Base-by-base conservation (phyloP, 2,888 invertebrate genomes). In the Hypena proboscidalis region DNA sequence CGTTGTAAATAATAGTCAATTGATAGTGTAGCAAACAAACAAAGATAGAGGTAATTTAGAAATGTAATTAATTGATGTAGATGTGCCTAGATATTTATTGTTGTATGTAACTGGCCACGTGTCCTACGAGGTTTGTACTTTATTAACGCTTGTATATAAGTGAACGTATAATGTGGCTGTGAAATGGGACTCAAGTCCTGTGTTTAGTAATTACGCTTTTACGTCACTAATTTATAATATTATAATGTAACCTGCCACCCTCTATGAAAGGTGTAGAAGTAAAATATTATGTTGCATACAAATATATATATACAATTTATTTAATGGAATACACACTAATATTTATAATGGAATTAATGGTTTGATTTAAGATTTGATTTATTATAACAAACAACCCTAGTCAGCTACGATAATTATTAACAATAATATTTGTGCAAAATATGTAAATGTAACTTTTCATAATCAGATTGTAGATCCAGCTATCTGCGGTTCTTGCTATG, bases 161-260 rank as follows among this genome's bases (percentile, higher is more conserved):
- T 82, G 78, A 80, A 83, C 60, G 77, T 86, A 80, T 87, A 86
- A 76, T 80, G 86, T 88, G 90, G 90, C 90, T 90, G 90, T 90
- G 90, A 90, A 83, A 71, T 71, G 74, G 85, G 88, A 70, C 77
- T 67, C 58, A 59, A 69, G 74, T 81, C 85, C 80, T 78, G 74
- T 74, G 58, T 77, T 80, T 85, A 89, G 87, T 84, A 74, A 78
- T 69, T 85, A 86, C 70, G 86, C 86, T 88, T 81, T 77, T 80
- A 80, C 74, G 83, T 87, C 84, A 84, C 83, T 88, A 85, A 88
- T 85, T 84, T 84, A 82, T 82, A 79, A 72, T 74, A n/a, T n/a
- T n/a, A 68, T 57, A 67, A 51, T 67, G 65, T 71, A 70, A 67
- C 57, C 53, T 49, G 44, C 61, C 51, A 65, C 59, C 51, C 50